Percentiles rank a stretch among this genome's conserved stretches.
Evolutionary conservation across 2,113 vertebrate species (phyloP).

Genomic region (Microtus montanus): DNA sequence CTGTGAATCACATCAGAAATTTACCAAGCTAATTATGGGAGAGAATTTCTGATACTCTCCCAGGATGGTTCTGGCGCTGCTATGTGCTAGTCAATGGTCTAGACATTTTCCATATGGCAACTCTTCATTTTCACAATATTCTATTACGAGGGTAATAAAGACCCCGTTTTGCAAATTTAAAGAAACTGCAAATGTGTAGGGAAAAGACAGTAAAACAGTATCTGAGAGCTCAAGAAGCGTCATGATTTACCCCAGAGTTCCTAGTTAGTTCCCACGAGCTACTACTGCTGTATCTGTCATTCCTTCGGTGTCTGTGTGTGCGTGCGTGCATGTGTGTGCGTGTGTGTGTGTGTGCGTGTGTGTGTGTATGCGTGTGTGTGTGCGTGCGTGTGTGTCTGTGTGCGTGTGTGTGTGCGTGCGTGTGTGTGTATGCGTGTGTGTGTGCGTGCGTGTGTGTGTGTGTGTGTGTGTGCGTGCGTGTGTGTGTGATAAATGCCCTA

Average conservation of each 20-base stretch:
- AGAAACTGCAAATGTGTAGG: conserved; percentile 22
- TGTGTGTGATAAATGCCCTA: background rate
- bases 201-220: conserved; percentile 11
- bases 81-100: conserved; percentile 60
- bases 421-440: too few species aligned
- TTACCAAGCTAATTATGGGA: conserved; percentile 70
- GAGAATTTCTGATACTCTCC: conserved; percentile 64
- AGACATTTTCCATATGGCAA: conserved; percentile 73
- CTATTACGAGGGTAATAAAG: conserved; percentile 41
- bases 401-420: too few species aligned
- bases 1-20: conserved; percentile 69
- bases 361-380: background rate
- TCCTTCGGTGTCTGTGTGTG: background rate
- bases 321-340: too few species aligned
- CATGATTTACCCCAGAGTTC: background rate
- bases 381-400: background rate
- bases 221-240: background rate
- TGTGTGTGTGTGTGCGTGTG: rapidly evolving
- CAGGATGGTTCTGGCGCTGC: conserved; percentile 66
- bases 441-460: too few species aligned
- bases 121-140: conserved; percentile 60
- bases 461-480: background rate
- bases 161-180: conserved; percentile 34
- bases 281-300: background rate
- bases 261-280: background rate